These are phyloP conservation scores for Sorex araneus DNA, from an alignment of 2,113 vertebrate genomes.

Conservation along the genomic window DNA sequence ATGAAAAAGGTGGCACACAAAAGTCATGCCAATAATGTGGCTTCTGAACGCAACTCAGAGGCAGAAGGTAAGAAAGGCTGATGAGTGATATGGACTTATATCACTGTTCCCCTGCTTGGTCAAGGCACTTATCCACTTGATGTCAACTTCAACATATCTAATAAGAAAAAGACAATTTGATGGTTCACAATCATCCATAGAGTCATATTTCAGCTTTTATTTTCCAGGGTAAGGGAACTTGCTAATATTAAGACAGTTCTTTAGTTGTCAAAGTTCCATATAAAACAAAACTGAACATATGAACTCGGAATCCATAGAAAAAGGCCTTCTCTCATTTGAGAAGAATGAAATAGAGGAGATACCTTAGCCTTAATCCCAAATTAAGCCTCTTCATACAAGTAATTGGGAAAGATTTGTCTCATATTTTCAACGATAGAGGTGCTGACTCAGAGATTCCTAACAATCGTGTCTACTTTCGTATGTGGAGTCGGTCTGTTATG, in stretches of 20 bases:
- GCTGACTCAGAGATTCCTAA: neutral
- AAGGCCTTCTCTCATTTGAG: neutral
- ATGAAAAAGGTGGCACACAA: conserved; percentile 13
- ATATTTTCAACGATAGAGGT: neutral
- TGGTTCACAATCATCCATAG: neutral
- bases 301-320: neutral
- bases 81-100: neutral
- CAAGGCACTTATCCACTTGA: neutral
- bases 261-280: neutral
- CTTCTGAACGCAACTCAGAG: neutral
- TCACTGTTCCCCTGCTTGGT: neutral
- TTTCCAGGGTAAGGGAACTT: neutral
- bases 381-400: neutral
- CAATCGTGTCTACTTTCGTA: neutral
- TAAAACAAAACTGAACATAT: conserved; percentile 22
- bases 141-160: neutral
- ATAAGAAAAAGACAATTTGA: neutral
- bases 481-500: neutral
- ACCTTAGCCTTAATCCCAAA: neutral
- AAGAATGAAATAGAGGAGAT: neutral
- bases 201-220: neutral
- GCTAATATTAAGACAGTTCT: neutral
- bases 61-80: neutral
- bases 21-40: fast-evolving
- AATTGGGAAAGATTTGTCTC: neutral